Evolutionary conservation across 2,113 vertebrate genomes (phyloP).

Genomic region (Ciconia boyciana): DNA sequence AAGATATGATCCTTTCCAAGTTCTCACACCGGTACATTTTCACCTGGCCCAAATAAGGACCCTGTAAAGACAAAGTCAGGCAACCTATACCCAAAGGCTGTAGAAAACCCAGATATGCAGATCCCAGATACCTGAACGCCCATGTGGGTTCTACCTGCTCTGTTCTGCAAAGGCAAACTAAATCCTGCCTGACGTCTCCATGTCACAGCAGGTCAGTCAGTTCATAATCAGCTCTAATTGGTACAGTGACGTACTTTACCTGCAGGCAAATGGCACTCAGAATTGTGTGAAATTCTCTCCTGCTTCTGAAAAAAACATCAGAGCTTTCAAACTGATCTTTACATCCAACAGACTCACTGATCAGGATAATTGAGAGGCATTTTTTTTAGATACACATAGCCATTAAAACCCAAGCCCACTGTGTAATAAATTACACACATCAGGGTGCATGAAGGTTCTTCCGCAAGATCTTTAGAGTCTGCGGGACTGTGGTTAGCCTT

Average conservation of each 20-base stretch:
- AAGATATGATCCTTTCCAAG: neutral
- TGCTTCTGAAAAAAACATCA: neutral
- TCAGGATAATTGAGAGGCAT: neutral
- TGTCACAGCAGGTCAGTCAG: neutral
- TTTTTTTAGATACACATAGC: neutral
- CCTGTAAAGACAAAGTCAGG: neutral
- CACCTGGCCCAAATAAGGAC: neutral
- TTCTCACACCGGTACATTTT: neutral
- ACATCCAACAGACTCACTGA: neutral
- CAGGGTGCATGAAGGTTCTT: neutral
- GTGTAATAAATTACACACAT: neutral
- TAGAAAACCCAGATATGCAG: neutral
- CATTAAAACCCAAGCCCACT: neutral
- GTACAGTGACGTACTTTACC: neutral
- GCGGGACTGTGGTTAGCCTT: neutral
- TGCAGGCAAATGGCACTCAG: neutral
- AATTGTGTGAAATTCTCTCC: neutral
- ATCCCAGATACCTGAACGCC: neutral
- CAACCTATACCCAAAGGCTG: neutral
- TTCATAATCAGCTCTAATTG: constrained; percentile 5
- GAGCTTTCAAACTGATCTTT: neutral
- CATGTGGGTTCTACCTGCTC: neutral
- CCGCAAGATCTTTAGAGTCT: neutral
- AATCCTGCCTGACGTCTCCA: neutral
- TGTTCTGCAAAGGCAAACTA: neutral